phyloP scores from a whole-genome alignment of 2,797 vertebrate genomes.

The Ceryle rudis region DNA sequence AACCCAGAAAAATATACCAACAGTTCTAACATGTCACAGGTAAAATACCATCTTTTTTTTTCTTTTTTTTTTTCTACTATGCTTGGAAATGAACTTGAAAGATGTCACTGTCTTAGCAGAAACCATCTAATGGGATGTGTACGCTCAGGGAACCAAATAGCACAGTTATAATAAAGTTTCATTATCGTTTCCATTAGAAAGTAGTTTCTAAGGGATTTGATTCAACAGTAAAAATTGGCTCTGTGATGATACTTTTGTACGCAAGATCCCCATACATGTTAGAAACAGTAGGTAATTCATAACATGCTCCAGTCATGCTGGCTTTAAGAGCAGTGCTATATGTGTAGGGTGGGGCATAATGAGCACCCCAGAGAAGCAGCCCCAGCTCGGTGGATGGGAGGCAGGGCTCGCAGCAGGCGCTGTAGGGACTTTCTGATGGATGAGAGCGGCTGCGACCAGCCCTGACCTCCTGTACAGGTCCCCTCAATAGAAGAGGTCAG shows the following conservation, averaged over 20 bases:
- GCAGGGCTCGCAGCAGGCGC: fast-evolving
- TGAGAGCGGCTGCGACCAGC: fast-evolving
- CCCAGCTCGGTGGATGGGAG: fast-evolving
- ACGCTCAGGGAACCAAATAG: slow-evolving; percentile 50
- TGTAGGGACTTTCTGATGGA: background rate
- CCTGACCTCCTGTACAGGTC: too few relatives aligned
- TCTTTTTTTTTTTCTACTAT: background rate
- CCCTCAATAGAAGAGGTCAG: fast-evolving
- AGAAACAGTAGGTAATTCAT: background rate
- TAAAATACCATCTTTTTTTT: background rate
- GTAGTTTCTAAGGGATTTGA: slow-evolving; percentile 48
- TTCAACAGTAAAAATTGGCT: slow-evolving; percentile 19
- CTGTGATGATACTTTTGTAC: background rate
- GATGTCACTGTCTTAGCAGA: slow-evolving; percentile 60
- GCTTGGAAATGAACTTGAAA: slow-evolving; percentile 60
- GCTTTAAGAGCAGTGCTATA: background rate
- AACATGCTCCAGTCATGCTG: background rate
- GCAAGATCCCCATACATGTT: background rate
- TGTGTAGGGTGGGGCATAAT: background rate
- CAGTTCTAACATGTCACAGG: background rate
- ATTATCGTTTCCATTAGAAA: slow-evolving; percentile 72
- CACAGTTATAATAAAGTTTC: slow-evolving; percentile 74
- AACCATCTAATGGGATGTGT: slow-evolving; percentile 69
- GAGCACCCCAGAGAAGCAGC: background rate
- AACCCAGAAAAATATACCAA: slow-evolving; percentile 40